Percentiles rank a stretch among this genome's conserved stretches.
These are phyloP conservation scores for Andinoacara biseriatus DNA, from an alignment of 2,113 vertebrate genomes.

Conservation along the genomic window DNA sequence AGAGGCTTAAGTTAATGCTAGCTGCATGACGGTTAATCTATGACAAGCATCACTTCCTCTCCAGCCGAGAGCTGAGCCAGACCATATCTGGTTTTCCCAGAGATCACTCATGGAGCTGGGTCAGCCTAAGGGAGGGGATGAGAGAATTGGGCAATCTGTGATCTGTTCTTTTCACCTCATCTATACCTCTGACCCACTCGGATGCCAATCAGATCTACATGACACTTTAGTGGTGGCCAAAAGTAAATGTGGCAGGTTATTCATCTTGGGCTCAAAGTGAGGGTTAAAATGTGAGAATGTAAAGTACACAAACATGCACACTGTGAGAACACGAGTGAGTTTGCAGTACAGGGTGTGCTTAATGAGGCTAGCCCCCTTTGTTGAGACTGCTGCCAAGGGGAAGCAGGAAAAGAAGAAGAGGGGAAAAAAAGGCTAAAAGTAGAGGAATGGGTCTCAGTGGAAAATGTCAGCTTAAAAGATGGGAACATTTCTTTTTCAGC, in stretches of 20 bases:
- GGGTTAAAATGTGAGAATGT: constrained; percentile 53
- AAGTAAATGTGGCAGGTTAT: constrained; percentile 66
- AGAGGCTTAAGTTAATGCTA: constrained; percentile 68
- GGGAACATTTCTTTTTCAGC: constrained; percentile 77
- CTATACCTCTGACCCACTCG: constrained; percentile 47
- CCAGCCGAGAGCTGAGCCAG: constrained; percentile 47
- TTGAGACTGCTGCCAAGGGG: constrained; percentile 54
- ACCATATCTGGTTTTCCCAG: constrained; percentile 58
- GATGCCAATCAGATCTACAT: constrained; percentile 50
- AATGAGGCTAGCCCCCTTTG: constrained; percentile 73
- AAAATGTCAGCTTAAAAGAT: constrained; percentile 81
- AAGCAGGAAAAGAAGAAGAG: neutral
- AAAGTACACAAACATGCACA: constrained; percentile 22
- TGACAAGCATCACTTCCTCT: constrained; percentile 67
- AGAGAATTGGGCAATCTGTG: constrained; percentile 35
- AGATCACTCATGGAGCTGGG: constrained; percentile 32
- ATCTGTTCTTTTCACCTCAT: constrained; percentile 47
- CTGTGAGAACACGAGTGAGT: constrained; percentile 15
- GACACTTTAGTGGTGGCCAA: constrained; percentile 43
- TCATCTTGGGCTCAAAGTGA: constrained; percentile 48
- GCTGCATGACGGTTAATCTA: constrained; percentile 68
- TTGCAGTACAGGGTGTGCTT: constrained; percentile 41
- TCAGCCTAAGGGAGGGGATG: neutral
- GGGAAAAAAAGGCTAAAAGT: constrained; percentile 47
- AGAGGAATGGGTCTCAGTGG: constrained; percentile 63